A percentile compares a stretch with the other conserved stretches of the same genome.
Evolutionary conservation across 2,113 vertebrate species (phyloP).

Genomic region (Boulengeromyrus knoepffleri): DNA sequence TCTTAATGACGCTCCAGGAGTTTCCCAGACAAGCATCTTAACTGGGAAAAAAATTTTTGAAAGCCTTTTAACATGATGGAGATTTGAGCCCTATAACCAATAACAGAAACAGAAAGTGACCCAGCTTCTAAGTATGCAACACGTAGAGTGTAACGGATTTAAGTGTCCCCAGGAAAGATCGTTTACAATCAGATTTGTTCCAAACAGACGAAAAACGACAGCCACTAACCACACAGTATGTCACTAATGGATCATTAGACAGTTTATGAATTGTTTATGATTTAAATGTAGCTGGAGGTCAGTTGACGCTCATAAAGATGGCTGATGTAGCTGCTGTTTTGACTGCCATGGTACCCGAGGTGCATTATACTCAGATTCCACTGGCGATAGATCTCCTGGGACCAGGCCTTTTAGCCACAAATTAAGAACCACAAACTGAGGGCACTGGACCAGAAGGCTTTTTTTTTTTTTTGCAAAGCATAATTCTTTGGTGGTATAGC

Average conservation of each 20-base stretch:
- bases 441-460: background rate
- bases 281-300: background rate
- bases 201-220: background rate
- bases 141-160: background rate
- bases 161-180: background rate
- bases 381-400: background rate
- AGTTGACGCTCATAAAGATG: background rate
- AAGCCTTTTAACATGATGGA: background rate
- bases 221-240: background rate
- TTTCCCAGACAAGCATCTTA: background rate
- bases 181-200: background rate
- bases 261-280: slow-evolving; percentile 1
- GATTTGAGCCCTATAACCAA: background rate
- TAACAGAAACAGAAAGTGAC: background rate
- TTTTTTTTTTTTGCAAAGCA: background rate
- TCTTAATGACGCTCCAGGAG: background rate
- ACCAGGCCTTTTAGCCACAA: background rate
- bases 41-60: background rate
- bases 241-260: background rate
- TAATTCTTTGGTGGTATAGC: background rate
- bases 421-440: background rate
- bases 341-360: background rate
- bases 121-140: background rate
- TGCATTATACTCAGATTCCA: background rate
- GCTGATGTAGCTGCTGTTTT: background rate